Base-by-base conservation (phyloP, 2,113 vertebrate genomes). In the Crotalus horridus region DNA sequence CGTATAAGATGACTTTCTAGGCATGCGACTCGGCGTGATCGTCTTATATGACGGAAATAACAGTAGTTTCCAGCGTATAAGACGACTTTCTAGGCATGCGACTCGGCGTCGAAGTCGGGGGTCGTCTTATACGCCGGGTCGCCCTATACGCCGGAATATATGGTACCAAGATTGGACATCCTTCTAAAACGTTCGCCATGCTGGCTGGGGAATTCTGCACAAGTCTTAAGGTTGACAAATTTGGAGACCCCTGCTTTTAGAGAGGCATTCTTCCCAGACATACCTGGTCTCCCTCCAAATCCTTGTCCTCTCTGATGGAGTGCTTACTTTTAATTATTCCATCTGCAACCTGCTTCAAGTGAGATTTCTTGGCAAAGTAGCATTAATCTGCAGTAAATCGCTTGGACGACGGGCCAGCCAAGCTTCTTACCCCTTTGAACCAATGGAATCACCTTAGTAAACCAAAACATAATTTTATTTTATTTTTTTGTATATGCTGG, bases 331-430 rank as follows among this genome's bases (percentile, higher is more conserved):
- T 51, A 15, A 61, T 61, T 58, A 39, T 4, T 61, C n/a, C 56
- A 3, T n/a, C 6, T 69, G 43, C 11, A 53, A 54, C 46, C 81
- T 29, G 81, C 88, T 87, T 90, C 74, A 11, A 11, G 23, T 87
- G 56, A 61, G n/a, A n/a, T 90, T 90, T 54, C 56, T 87, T 90
- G 89, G 81, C 89, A 90, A 43, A 13, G 89, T 43, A 10, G 20
- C 61, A 58, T 93, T 87, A 90, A 87, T 90, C 56, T 87, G 89
- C 74, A 87, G 89, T 87, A 90, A 93, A 93, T 87, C 54, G 23
- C 33, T 87, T 6, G 56, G 88, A 39, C 5, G 6, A 46, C 12
- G 21, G 51, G 43, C 90, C 29, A 33, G 87, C 54, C 90, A 89
- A 61, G 55, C n/a, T 53, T 21, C 56, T 51, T 90, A 54, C 54